A percentile compares a stretch with the other conserved stretches of the same genome.
These are phyloP conservation scores for Bradynema listronoti DNA, from an alignment of 1,140 invertebrate genomes.

Conservation along the genomic window DNA sequence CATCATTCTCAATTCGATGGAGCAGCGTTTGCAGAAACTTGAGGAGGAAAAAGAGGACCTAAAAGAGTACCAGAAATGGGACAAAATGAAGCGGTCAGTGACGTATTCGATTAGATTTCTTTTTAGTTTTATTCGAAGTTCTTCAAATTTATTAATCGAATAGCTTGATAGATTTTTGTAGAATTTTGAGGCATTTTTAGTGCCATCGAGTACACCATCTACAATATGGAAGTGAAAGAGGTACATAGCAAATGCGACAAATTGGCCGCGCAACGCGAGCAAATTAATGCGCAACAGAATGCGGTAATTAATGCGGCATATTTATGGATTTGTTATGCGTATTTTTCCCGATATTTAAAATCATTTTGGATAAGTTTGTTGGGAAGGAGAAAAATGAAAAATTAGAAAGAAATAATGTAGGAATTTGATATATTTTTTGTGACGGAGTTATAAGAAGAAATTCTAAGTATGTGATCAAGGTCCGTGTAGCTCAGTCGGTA, in stretches of 20 bases:
- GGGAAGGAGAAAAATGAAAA: too few relatives aligned
- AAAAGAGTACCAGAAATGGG: slow-evolving; percentile 98
- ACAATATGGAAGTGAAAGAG: slow-evolving; percentile 89
- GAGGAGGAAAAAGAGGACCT: slow-evolving; percentile 98
- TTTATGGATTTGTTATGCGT: too few relatives aligned
- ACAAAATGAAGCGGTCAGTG: slow-evolving; percentile 68
- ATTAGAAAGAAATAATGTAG: too few relatives aligned
- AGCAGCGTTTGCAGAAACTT: slow-evolving; percentile 85
- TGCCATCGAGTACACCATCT: slow-evolving; percentile 86
- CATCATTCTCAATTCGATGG: slow-evolving; percentile 91
- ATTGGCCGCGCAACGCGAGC: slow-evolving; percentile 60
- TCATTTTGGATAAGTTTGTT: too few relatives aligned
- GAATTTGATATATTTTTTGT: too few relatives aligned
- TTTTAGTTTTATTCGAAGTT: too few relatives aligned
- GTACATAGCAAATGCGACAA: slow-evolving; percentile 86
- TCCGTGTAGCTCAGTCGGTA: too few relatives aligned
- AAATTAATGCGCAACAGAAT: slow-evolving; percentile 62
- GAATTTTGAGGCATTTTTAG: slow-evolving; percentile 30
- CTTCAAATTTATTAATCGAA: slow-evolving; percentile 9
- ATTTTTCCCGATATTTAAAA: too few relatives aligned
- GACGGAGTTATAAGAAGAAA: too few relatives aligned
- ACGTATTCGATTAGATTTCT: too few relatives aligned
- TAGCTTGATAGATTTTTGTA: too few relatives aligned
- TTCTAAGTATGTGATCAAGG: too few relatives aligned
- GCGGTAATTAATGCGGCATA: slow-evolving; percentile 27